These are phyloP conservation scores for Anthoscopus minutus DNA, from an alignment of 2,113 vertebrate genomes.

Conservation along the genomic window DNA sequence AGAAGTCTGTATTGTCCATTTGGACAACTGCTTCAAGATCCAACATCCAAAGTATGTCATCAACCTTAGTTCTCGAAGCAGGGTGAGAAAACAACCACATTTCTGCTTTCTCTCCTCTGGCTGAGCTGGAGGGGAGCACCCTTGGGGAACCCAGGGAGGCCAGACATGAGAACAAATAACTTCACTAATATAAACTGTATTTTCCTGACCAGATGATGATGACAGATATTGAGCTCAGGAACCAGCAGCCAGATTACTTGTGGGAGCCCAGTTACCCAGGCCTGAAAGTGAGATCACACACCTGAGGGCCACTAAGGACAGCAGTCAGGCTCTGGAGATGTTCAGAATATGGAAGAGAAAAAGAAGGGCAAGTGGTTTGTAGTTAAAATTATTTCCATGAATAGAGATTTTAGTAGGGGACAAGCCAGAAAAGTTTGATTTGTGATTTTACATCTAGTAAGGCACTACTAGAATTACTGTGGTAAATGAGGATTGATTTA, in stretches of 20 bases:
- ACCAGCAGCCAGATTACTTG: background rate
- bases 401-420: background rate
- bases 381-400: background rate
- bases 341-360: background rate
- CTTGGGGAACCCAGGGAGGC: background rate
- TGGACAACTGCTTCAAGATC: background rate
- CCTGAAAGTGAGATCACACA: background rate
- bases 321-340: background rate
- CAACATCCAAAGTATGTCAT: background rate
- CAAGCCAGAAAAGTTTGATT: background rate
- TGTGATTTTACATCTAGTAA: background rate
- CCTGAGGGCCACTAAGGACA: background rate
- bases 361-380: background rate
- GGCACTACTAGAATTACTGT: background rate
- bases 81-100: background rate
- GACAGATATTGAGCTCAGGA: background rate
- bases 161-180: background rate
- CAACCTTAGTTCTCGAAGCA: background rate
- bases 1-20: background rate
- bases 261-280: background rate
- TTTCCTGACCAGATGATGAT: background rate
- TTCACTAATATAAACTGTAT: background rate
- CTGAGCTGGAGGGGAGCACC: background rate
- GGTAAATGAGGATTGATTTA: background rate
- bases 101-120: background rate